These are phyloP conservation scores for Saccostrea glomerata DNA, from an alignment of 1,140 invertebrate species.

Conservation along the genomic window DNA sequence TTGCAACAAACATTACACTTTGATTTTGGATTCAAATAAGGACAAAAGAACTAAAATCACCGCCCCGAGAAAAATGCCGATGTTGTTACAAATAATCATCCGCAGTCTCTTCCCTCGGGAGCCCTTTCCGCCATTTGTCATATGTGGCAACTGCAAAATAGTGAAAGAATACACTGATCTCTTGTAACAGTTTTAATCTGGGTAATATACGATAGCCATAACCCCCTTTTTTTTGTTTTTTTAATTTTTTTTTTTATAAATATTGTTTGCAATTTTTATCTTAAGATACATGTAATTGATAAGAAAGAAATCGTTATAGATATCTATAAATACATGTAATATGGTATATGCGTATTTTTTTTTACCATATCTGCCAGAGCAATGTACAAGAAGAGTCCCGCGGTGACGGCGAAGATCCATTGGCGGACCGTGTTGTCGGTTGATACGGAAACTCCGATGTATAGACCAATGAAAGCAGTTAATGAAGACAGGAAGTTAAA, in stretches of 20 bases:
- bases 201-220: too few species aligned
- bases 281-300: not conserved
- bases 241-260: too few species aligned
- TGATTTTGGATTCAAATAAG: conserved; percentile 50
- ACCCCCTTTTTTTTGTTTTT: too few species aligned
- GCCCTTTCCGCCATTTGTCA: conserved; percentile 45
- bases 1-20: conserved; percentile 14
- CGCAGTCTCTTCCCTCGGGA: not conserved
- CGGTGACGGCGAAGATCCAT: conserved; percentile 83
- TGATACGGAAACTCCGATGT: conserved; percentile 80
- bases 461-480: conserved; percentile 84
- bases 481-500: conserved; percentile 85
- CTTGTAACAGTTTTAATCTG: too few species aligned
- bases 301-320: too few species aligned
- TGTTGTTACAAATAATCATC: conserved; percentile 46
- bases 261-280: too few species aligned
- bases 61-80: conserved; percentile 45
- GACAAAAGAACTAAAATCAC: conserved; percentile 49
- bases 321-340: too few species aligned
- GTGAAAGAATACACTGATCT: not conserved
- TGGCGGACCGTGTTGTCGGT: conserved; percentile 71
- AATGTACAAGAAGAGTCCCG: conserved; percentile 85
- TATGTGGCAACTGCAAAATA: conserved; percentile 47
- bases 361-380: conserved; percentile 83
- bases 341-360: not conserved